phyloP scores from a whole-genome alignment of 1,140 invertebrate species.

The Drosophila nigrodunni region DNA sequence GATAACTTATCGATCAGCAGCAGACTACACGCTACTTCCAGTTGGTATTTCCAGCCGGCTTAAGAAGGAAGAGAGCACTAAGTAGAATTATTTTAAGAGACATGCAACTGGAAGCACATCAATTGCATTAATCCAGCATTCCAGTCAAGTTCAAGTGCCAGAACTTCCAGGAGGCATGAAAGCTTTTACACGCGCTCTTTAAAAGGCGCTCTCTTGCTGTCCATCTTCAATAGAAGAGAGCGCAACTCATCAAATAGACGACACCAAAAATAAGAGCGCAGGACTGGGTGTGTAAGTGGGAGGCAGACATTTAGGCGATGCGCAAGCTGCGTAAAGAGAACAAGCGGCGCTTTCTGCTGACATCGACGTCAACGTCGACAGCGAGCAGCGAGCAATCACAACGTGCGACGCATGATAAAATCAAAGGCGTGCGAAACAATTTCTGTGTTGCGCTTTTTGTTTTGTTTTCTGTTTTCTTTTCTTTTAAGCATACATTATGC shows the following conservation, averaged over 20 bases:
- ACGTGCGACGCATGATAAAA: slow-evolving; percentile 75
- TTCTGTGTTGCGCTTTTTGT: slow-evolving; percentile 18
- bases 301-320: slow-evolving; percentile 52
- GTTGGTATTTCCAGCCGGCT: too few species aligned
- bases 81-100: too few species aligned
- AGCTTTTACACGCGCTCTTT: neutral
- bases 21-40: too few species aligned
- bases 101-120: neutral
- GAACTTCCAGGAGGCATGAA: neutral
- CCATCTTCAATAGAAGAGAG: neutral
- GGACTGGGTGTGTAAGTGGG: too few species aligned
- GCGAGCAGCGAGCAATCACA: slow-evolving; percentile 34
- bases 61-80: neutral
- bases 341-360: slow-evolving; percentile 32
- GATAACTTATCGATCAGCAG: too few species aligned
- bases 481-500: slow-evolving; percentile 49
- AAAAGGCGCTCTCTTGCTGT: neutral
- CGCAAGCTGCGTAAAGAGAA: slow-evolving; percentile 61
- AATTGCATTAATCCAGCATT: neutral
- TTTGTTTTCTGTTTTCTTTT: slow-evolving; percentile 3
- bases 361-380: slow-evolving; percentile 15
- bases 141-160: neutral
- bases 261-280: slow-evolving; percentile 2
- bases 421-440: slow-evolving; percentile 78
- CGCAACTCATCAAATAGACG: neutral